A percentile compares a stretch with the other conserved stretches of the same genome.
phyloP scores from a whole-genome alignment of 1,140 invertebrate species.

The Drosophila suzukii region DNA sequence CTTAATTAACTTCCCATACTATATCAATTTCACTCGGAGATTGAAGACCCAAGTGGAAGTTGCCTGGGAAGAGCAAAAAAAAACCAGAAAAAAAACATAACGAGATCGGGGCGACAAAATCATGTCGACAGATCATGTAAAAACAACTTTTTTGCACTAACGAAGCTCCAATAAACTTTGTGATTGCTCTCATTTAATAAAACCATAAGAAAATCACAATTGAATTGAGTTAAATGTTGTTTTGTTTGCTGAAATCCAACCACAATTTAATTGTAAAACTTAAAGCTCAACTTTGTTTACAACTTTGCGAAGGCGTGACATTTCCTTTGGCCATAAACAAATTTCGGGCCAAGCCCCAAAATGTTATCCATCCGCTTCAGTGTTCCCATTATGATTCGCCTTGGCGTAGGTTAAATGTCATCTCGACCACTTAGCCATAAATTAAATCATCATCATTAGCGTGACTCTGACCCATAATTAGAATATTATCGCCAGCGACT shows the following conservation, averaged over 20 bases:
- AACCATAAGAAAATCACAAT: too few relatives aligned
- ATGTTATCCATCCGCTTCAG: slow-evolving; percentile 24
- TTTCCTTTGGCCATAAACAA: slow-evolving; percentile 24
- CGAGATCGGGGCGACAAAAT: slow-evolving; percentile 14
- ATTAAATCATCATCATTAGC: slow-evolving; percentile 61
- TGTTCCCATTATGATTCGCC: slow-evolving; percentile 11
- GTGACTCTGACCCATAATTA: slow-evolving; percentile 53
- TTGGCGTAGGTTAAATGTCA: slow-evolving; percentile 54
- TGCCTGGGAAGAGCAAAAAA: slow-evolving; percentile 32
- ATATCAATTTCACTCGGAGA: slow-evolving; percentile 72
- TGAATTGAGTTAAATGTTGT: too few relatives aligned
- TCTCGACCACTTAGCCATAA: slow-evolving; percentile 41
- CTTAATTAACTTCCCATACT: slow-evolving; percentile 79
- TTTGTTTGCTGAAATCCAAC: not conserved
- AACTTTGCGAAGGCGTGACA: slow-evolving; percentile 33
- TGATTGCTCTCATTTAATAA: not conserved
- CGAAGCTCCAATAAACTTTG: not conserved
- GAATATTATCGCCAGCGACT: slow-evolving; percentile 55
- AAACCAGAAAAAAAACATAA: slow-evolving; percentile 11
- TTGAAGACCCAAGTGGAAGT: slow-evolving; percentile 41
- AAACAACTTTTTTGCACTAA: slow-evolving; percentile 19
- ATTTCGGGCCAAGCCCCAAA: slow-evolving; percentile 22
- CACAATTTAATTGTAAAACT: not conserved
- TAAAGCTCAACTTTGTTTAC: slow-evolving; percentile 13
- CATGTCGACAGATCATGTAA: slow-evolving; percentile 18